Base-by-base conservation (phyloP, 2,797 vertebrate species). In the Eulemur mongoz region DNA sequence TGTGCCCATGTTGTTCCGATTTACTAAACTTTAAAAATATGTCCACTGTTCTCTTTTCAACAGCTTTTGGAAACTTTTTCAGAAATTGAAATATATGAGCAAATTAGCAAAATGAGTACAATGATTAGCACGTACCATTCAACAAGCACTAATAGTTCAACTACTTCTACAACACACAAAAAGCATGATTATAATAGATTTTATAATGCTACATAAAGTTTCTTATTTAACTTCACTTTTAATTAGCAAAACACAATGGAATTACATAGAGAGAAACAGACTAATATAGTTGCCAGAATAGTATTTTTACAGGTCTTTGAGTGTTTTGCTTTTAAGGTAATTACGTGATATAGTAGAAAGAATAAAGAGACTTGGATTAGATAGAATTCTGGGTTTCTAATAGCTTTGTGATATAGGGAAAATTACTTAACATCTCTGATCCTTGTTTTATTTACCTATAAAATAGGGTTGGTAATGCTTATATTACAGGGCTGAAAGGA, bases 1-100 rank as follows among this genome's bases (percentile, higher is more conserved):
- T 95, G 70, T 94, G 90, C 93, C 83, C 94, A 92, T 89, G 54
- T 89, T 97, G 94, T 96, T 98, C 93, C 43, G 45, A 97, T 97
- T 97, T 93, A 85, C 38, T 92, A 52, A 75, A 96, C 63, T 93
- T 96, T 73, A 82, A 96, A 95, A 97, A 79, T 87, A 89, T 79
- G 30, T 18, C 32, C 65, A 92, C 89, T 96, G 92, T 96, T 96
- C 86, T 87, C 73, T 91, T 83, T 94, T 94, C 87, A 95, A 89
- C 22, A 80, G 78, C n/a, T 94, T 93, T 93, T 95, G 96, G 94
- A 82, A 96, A 93, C 63, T 92, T 78, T 96, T 95, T 95, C 65
- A 96, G 96, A 94, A 97, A 87, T 93, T 80, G 76, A 97, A 96
- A 93, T 96, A 72, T 61, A 89, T 87, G 75, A 89, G 70, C 61